These are phyloP conservation scores for Muschampia plurimacula DNA, from an alignment of 2,888 invertebrate species.

Conservation along the genomic window DNA sequence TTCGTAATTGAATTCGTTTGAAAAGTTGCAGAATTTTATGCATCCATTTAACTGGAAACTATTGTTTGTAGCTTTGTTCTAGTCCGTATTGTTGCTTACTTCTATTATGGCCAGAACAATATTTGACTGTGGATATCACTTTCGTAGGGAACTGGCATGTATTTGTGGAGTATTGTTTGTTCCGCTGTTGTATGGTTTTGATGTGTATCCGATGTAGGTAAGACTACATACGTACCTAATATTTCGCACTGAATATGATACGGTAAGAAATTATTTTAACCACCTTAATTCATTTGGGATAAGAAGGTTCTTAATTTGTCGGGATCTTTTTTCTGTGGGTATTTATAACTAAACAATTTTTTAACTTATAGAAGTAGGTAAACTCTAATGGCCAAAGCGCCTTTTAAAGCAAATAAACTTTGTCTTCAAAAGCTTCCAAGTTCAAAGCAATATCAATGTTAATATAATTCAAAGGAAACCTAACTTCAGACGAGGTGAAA, in stretches of 20 bases:
- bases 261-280: too few relatives aligned
- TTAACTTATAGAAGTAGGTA: too few relatives aligned
- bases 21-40: constrained; percentile 20
- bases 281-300: too few relatives aligned
- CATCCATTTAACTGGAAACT: constrained; percentile 19
- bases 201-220: not conserved
- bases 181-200: not conserved
- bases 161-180: not conserved
- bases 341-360: too few relatives aligned
- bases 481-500: constrained; percentile 1
- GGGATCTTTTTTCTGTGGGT: too few relatives aligned
- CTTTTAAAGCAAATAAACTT: not conserved
- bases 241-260: too few relatives aligned
- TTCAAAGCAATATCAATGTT: not conserved
- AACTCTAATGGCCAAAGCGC: not conserved
- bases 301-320: too few relatives aligned
- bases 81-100: not conserved
- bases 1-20: constrained; percentile 25
- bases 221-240: too few relatives aligned
- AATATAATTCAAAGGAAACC: constrained; percentile 37
- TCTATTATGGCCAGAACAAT: not conserved
- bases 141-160: not conserved
- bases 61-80: constrained; percentile 10
- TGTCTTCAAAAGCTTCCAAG: not conserved
- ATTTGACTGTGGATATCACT: not conserved